Percentiles rank a stretch among this genome's conserved stretches.
Evolutionary conservation across 2,113 vertebrate species (phyloP).

Genomic region (Lagopus muta): DNA sequence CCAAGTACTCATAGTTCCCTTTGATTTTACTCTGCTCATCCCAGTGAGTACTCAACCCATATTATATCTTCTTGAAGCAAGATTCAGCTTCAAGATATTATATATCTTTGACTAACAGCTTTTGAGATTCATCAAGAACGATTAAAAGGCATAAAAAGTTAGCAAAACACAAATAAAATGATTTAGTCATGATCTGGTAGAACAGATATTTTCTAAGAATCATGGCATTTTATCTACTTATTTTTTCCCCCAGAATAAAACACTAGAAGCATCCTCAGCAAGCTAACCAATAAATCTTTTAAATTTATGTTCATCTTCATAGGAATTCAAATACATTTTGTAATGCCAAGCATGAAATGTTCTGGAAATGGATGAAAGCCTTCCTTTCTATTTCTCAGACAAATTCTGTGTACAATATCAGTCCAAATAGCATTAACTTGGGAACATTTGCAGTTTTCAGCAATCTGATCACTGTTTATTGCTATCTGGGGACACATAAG

Average conservation of each 20-base stretch:
- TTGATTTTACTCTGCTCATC: background rate
- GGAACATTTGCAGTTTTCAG: background rate
- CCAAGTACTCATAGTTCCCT: background rate
- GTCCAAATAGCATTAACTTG: background rate
- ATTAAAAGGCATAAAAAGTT: background rate
- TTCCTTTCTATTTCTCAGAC: background rate
- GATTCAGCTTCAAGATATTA: background rate
- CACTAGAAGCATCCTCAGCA: background rate
- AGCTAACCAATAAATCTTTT: background rate
- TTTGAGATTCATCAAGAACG: background rate
- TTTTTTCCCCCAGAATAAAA: background rate
- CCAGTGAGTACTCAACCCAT: background rate
- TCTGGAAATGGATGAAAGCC: background rate
- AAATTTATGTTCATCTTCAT: background rate
- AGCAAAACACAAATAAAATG: background rate
- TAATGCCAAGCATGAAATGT: background rate
- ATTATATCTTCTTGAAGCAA: background rate
- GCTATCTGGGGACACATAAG: background rate
- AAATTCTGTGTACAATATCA: background rate
- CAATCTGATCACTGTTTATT: background rate
- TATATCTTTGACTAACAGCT: background rate
- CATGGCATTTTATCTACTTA: background rate
- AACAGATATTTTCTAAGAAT: conserved; percentile 25
- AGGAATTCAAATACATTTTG: background rate
- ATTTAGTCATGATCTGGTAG: background rate